Evolutionary conservation across 1,140 invertebrate species (phyloP).

Genomic region (Penaeus vannamei): DNA sequence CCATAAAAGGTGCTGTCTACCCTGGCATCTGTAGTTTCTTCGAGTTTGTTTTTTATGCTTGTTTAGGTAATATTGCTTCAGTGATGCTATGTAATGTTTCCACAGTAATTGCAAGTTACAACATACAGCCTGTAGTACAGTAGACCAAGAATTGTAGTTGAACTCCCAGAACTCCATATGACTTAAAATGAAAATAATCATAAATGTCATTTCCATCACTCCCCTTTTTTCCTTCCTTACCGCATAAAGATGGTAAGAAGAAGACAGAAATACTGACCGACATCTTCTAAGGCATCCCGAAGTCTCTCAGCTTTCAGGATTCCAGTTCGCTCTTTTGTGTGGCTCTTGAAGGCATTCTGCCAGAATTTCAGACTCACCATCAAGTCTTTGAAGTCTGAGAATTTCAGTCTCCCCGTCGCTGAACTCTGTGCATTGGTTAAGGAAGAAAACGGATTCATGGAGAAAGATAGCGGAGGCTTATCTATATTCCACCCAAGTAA

Average conservation of each 20-base stretch:
- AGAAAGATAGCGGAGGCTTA: constrained; percentile 70
- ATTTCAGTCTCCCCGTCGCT: constrained; percentile 86
- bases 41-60: no score
- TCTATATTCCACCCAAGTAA: no score
- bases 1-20: no score
- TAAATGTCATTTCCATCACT: no score
- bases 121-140: neutral
- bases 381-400: constrained; percentile 90
- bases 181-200: constrained; percentile 1
- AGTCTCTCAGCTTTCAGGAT: constrained; percentile 89
- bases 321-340: constrained; percentile 92
- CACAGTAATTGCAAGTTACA: neutral
- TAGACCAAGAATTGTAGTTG: neutral
- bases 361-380: constrained; percentile 93
- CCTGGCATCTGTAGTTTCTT: no score
- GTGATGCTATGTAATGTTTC: neutral
- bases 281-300: constrained; percentile 86
- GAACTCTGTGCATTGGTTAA: constrained; percentile 75
- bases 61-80: neutral
- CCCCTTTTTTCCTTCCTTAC: neutral
- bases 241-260: neutral
- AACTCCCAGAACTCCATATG: neutral
- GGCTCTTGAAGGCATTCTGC: constrained; percentile 92
- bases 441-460: constrained; percentile 27
- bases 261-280: constrained; percentile 75